Conservation (phyloP, 1,140 invertebrate genomes). For the Polypedilum pembai region DNA sequence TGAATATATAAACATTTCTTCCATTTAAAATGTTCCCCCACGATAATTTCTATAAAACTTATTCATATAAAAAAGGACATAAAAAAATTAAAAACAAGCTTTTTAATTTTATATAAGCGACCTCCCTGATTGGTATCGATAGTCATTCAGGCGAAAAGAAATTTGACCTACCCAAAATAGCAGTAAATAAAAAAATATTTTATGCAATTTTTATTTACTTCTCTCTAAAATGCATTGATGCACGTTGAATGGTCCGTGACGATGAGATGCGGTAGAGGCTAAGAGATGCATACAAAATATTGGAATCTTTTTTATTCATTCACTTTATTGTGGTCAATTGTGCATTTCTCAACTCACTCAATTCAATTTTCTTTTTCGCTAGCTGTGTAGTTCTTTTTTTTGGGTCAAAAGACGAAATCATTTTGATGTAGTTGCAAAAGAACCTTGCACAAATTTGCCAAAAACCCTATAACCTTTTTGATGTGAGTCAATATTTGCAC, state of each 20-base stretch:
- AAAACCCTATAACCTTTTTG: slow-evolving; percentile 10
- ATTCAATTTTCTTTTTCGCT: background rate
- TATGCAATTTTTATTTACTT: background rate
- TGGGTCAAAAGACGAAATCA: slow-evolving; percentile 5
- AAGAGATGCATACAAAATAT: background rate
- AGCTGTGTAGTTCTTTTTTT: background rate
- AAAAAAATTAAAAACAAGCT: too few relatives aligned
- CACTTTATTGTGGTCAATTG: slow-evolving; percentile 2
- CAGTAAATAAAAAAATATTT: background rate
- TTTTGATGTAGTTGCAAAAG: background rate
- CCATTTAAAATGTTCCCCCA: too few relatives aligned
- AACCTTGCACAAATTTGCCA: slow-evolving; percentile 16
- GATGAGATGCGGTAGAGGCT: background rate
- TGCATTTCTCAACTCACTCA: slow-evolving; percentile 10
- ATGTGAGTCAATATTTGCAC: slow-evolving; percentile 17
- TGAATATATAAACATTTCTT: too few relatives aligned
- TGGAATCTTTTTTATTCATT: background rate
- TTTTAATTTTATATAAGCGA: too few relatives aligned
- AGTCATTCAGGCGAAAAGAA: background rate
- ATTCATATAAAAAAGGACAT: too few relatives aligned
- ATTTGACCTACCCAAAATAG: background rate
- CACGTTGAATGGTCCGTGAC: slow-evolving; percentile 15
- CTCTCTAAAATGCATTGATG: background rate
- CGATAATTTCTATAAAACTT: too few relatives aligned
- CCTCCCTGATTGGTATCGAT: background rate